These are phyloP conservation scores for Gortyna flavago DNA, from an alignment of 2,888 invertebrate species.

Conservation along the genomic window DNA sequence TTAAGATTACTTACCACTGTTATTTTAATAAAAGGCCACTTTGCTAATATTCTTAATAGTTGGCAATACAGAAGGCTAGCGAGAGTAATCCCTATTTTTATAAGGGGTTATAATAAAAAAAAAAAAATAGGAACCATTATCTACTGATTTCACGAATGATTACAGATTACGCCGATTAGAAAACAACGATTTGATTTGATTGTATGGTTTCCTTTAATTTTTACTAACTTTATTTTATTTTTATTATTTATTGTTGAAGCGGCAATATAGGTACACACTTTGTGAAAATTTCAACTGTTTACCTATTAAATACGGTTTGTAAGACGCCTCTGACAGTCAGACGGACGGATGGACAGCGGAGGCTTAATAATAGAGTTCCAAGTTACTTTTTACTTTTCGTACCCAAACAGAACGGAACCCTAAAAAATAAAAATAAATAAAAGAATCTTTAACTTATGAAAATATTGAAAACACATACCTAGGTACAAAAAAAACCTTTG, in stretches of 20 bases:
- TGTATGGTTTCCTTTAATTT: neutral
- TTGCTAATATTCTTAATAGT: constrained; percentile 38
- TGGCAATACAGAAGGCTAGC: constrained; percentile 31
- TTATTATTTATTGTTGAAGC: neutral
- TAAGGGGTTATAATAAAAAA: neutral
- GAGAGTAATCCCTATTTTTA: constrained; percentile 14
- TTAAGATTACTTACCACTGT: constrained; percentile 20
- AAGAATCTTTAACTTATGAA: too few relatives aligned
- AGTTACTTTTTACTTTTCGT: neutral
- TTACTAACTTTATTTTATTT: neutral
- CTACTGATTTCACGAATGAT: neutral
- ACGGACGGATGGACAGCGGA: neutral
- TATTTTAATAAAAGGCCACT: constrained; percentile 28
- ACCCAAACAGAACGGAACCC: neutral
- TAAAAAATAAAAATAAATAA: too few relatives aligned
- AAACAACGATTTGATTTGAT: too few relatives aligned
- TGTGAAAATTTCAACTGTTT: neutral
- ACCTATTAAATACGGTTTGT: neutral
- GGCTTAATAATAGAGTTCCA: neutral
- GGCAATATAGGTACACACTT: neutral
- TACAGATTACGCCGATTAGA: neutral
- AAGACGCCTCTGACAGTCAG: neutral
- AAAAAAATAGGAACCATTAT: neutral
- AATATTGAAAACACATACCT: neutral
- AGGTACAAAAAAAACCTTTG: neutral